phyloP scores from a whole-genome alignment of 2,888 invertebrate species.

The Calliscelio sp. region DNA sequence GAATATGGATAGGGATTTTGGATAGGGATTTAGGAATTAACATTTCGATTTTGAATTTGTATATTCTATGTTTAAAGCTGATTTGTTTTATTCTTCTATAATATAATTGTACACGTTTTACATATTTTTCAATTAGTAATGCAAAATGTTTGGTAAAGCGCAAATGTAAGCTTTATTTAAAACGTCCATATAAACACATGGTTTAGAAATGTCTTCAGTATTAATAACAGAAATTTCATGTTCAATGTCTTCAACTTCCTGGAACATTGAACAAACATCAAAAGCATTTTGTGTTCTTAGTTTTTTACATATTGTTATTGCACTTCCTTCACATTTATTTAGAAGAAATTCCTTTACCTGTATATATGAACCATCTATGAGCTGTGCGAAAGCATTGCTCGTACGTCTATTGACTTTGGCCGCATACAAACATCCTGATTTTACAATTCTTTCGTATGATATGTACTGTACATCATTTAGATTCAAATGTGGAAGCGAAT shows the following conservation, averaged over 20 bases:
- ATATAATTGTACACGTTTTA: too few species aligned
- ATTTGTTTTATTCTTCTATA: too few species aligned
- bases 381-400: slow-evolving; percentile 10
- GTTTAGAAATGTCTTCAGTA: slow-evolving; percentile 21
- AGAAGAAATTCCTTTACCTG: slow-evolving; percentile 8
- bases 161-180: slow-evolving; percentile 1
- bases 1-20: too few species aligned
- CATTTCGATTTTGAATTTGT: too few species aligned
- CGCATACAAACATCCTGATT: neutral
- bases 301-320: neutral
- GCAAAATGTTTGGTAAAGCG: slow-evolving; percentile 9
- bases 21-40: too few species aligned
- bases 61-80: too few species aligned
- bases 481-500: neutral
- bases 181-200: slow-evolving; percentile 26
- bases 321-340: neutral
- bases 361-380: neutral
- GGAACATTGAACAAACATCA: neutral
- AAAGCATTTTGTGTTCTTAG: neutral
- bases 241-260: slow-evolving; percentile 5
- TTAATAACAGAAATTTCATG: neutral
- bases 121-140: slow-evolving; percentile 7
- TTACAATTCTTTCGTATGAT: neutral
- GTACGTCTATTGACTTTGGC: slow-evolving; percentile 1
- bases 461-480: neutral